Percentiles rank a stretch among this genome's conserved stretches.
These are phyloP conservation scores for Falco novaeseelandiae DNA, from an alignment of 2,797 vertebrate species.

Conservation along the genomic window DNA sequence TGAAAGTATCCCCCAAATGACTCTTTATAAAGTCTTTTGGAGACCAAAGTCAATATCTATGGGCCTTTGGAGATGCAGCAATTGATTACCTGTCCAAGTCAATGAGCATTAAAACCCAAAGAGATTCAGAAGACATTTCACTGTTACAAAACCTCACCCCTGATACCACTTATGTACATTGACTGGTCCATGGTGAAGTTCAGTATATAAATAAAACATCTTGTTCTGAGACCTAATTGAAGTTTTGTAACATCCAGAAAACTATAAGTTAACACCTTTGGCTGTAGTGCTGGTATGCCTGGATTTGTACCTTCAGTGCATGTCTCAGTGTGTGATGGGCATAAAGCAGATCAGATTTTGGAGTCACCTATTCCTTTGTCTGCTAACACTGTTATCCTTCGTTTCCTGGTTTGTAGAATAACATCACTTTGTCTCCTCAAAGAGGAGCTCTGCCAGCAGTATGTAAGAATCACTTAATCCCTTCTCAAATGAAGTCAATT, in stretches of 20 bases:
- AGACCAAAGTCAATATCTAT: conserved; percentile 88
- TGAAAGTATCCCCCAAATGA: conserved; percentile 83
- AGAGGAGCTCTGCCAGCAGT: neutral
- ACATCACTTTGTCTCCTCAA: neutral
- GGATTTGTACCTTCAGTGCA: neutral
- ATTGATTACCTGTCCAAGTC: conserved; percentile 89
- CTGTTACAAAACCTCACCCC: conserved; percentile 35
- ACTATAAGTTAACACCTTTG: neutral
- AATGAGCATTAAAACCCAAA: conserved; percentile 79
- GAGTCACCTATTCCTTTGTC: neutral
- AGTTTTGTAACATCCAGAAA: neutral
- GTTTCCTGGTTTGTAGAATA: neutral
- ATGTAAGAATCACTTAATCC: neutral
- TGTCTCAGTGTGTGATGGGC: neutral
- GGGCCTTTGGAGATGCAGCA: conserved; percentile 77
- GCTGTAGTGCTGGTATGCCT: neutral
- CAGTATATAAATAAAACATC: conserved; percentile 24
- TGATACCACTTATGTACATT: conserved; percentile 29
- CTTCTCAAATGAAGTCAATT: neutral
- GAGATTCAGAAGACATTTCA: conserved; percentile 56
- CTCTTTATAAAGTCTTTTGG: conserved; percentile 89
- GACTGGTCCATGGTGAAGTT: neutral
- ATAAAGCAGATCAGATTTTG: neutral
- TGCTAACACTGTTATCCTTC: neutral
- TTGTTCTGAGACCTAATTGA: conserved; percentile 16